Percentiles rank a stretch among this genome's conserved stretches.
Conservation (phyloP, 1,140 invertebrate genomes). For the Paraescarpia echinospica region DNA sequence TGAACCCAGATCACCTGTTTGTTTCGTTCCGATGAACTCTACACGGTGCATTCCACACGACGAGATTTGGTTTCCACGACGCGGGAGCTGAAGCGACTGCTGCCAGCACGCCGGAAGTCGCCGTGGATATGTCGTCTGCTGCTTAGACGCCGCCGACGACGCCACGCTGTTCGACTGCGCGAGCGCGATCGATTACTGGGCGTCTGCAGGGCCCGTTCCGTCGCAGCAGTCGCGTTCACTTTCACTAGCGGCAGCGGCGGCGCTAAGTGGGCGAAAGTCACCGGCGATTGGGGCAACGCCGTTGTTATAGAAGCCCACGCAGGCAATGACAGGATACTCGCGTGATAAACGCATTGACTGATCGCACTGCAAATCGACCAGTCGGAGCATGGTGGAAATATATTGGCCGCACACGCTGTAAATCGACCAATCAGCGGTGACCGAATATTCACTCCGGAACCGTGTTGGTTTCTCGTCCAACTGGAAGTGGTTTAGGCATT, state of each 20-base stretch:
- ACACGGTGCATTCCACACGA: not conserved
- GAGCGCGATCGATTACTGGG: not conserved
- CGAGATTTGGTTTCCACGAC: not conserved
- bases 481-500: not conserved
- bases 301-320: not conserved
- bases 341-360: slow-evolving; percentile 4
- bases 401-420: not conserved
- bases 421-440: not conserved
- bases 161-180: not conserved
- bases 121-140: not conserved
- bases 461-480: not conserved
- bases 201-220: not conserved
- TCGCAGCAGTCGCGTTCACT: not conserved
- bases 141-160: no score
- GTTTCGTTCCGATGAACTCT: not conserved
- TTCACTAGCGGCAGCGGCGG: not conserved
- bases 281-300: not conserved
- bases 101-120: not conserved
- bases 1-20: not conserved
- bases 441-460: not conserved
- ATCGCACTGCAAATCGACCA: not conserved
- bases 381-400: not conserved
- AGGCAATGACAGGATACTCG: not conserved
- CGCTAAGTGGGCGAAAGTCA: not conserved
- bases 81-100: not conserved